Evolutionary conservation across 2,888 invertebrate genomes (phyloP).

Genomic region (Drosophila formosana): DNA sequence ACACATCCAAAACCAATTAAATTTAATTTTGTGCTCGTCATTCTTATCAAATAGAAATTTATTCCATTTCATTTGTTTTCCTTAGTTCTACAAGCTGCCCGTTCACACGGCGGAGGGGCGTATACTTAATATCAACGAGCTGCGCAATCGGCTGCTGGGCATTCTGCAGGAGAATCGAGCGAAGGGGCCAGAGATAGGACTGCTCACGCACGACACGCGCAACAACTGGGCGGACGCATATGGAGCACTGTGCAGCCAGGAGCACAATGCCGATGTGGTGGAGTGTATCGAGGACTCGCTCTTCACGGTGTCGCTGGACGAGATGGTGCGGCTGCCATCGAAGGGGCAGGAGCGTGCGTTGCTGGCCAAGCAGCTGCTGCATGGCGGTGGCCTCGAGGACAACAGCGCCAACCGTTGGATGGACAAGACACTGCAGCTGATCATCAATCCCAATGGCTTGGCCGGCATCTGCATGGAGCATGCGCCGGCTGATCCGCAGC

Average conservation of each 20-base stretch:
- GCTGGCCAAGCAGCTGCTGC: constrained; percentile 90
- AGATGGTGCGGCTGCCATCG: constrained; percentile 83
- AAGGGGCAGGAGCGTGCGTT: constrained; percentile 84
- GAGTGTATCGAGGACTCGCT: constrained; percentile 90
- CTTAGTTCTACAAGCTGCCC: constrained; percentile 88
- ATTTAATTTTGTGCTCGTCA: no score
- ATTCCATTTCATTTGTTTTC: background rate
- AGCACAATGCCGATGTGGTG: constrained; percentile 87
- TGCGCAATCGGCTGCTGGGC: constrained; percentile 87
- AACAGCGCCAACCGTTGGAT: constrained; percentile 97
- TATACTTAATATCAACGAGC: constrained; percentile 88
- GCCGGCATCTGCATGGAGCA: constrained; percentile 96
- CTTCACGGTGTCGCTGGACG: constrained; percentile 93
- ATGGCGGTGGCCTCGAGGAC: constrained; percentile 90
- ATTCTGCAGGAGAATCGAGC: constrained; percentile 85
- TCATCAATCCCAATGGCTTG: constrained; percentile 92
- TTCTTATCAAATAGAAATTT: background rate
- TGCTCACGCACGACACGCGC: constrained; percentile 92
- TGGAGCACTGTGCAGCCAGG: constrained; percentile 85
- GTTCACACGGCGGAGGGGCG: constrained; percentile 87
- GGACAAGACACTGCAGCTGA: constrained; percentile 96
- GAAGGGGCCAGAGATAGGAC: constrained; percentile 87
- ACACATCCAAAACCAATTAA: no score
- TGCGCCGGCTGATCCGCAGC: constrained; percentile 96
- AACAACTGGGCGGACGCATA: constrained; percentile 92